A percentile compares a stretch with the other conserved stretches of the same genome.
phyloP scores from a whole-genome alignment of 2,797 vertebrate species.

The Artibeus lituratus region DNA sequence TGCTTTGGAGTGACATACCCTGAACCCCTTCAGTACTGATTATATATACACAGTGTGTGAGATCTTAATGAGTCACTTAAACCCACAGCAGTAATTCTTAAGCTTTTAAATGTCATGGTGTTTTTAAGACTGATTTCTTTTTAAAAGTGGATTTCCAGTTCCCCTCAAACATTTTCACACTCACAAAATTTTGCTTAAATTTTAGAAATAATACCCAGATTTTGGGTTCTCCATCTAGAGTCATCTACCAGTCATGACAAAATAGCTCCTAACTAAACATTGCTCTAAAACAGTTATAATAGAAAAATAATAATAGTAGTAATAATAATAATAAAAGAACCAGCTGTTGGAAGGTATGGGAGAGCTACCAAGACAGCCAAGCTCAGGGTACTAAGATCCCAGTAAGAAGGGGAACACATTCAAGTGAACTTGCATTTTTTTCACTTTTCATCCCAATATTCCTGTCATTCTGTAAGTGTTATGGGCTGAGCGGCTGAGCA shows the following conservation, averaged over 20 bases:
- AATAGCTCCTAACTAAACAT: background rate
- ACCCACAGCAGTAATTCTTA: background rate
- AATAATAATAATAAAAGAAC: background rate
- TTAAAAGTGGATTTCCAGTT: background rate
- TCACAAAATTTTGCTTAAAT: background rate
- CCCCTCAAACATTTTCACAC: background rate
- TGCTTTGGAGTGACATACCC: background rate
- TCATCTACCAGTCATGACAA: background rate
- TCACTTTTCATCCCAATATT: background rate
- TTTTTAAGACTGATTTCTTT: background rate
- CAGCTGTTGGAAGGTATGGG: background rate
- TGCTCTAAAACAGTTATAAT: background rate
- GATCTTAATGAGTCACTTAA: background rate
- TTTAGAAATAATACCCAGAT: background rate
- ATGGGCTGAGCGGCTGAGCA: background rate
- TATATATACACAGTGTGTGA: background rate
- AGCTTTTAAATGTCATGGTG: background rate
- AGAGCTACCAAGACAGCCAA: background rate
- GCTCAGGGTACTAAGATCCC: background rate
- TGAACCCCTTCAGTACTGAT: background rate
- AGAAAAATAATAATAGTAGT: background rate
- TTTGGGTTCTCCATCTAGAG: background rate
- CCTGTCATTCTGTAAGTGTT: background rate
- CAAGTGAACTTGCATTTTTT: background rate
- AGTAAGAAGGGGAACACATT: background rate